Base-by-base conservation (phyloP, 2,888 invertebrate species). In the Empis livida region DNA sequence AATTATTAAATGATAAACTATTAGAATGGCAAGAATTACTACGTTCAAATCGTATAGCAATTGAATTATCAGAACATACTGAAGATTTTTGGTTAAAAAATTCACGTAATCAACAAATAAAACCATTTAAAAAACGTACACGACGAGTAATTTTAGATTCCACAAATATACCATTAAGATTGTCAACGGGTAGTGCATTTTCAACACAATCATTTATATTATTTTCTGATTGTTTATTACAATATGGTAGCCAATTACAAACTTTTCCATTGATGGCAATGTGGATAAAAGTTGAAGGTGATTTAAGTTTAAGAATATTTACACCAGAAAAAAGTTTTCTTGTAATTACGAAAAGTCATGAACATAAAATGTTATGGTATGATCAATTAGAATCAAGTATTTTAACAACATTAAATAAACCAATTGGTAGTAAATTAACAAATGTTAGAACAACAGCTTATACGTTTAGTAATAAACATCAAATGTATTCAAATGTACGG, bases 81-180 rank as follows among this genome's bases (percentile, higher is more conserved):
- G 57, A 59, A 41, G 61, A 62, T 23, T 70, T 68, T 55, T 70
- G 69, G 69, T 54, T 57, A 43, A 55, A 59, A 49, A 70, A 69
- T 51, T 66, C 68, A 30, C 69, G 67, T 47, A 70, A 67, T 52
- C 47, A 56, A 0, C 60, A 61, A 47, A 56, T 63, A n/a, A 52
- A 54, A 1, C 60, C 59, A 54, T 73, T 67, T 62, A 74, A 57
- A 77, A 81, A 71, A 67, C 76, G 61, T 0, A 77, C 80, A 45
- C 74, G 90, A 45, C 75, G 91, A n/a, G 67, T 92, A 37, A 73
- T 91, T 45, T 72, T 84, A 48, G 89, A 90, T 57, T 90, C 89
- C 2, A 79, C 79, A 56, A 73, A 78, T 9, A 74, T 80, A 53
- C 81, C 82, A 1, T 65, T 92, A 3, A 78, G 77, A 53, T 69